phyloP scores from a whole-genome alignment of 2,113 vertebrate genomes.

The Corythaixoides concolor region DNA sequence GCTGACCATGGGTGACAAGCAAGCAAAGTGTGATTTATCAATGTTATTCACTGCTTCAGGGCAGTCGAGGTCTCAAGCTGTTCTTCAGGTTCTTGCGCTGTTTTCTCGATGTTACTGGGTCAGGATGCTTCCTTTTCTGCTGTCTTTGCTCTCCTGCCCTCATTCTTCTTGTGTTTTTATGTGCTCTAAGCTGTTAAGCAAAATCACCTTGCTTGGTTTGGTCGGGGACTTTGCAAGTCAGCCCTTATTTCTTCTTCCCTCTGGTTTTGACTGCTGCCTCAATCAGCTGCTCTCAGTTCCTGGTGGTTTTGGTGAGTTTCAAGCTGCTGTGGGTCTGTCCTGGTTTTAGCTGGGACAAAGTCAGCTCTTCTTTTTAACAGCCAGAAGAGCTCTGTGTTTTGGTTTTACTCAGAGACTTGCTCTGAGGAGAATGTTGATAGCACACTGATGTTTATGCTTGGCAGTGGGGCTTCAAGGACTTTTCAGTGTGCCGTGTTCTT shows the following conservation, averaged over 20 bases:
- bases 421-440: too few relatives aligned
- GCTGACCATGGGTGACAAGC: background rate
- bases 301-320: background rate
- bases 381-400: too few relatives aligned
- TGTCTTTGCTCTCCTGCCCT: background rate
- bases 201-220: background rate
- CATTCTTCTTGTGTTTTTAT: background rate
- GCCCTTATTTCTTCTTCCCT: background rate
- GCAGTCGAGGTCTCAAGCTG: background rate
- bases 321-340: too few relatives aligned
- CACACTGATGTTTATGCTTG: too few relatives aligned
- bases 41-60: background rate
- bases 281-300: background rate
- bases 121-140: background rate
- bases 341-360: too few relatives aligned
- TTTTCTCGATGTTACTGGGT: background rate
- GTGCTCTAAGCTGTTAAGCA: background rate
- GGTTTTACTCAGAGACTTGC: too few relatives aligned
- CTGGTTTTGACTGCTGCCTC: background rate
- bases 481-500: too few relatives aligned
- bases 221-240: background rate
- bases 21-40: background rate
- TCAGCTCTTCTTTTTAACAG: too few relatives aligned
- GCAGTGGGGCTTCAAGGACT: too few relatives aligned
- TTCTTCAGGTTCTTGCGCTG: background rate